Percentiles rank a stretch among this genome's conserved stretches.
Conservation (phyloP, 2,113 vertebrate genomes). For the Casuarius casuarius region DNA sequence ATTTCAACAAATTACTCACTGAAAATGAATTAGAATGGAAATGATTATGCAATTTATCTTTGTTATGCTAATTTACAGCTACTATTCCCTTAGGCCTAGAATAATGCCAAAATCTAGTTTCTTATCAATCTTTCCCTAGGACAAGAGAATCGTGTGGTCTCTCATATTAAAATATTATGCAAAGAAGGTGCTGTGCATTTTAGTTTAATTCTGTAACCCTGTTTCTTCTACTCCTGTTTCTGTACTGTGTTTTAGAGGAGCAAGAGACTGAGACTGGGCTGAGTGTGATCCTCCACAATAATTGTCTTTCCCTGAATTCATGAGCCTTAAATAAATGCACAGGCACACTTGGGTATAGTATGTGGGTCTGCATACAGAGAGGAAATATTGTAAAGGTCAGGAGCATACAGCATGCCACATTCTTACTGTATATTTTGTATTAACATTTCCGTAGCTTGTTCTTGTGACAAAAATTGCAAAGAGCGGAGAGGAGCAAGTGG, state of each 20-base stretch:
- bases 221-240: neutral
- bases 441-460: neutral
- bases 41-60: neutral
- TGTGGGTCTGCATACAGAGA: neutral
- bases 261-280: neutral
- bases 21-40: neutral
- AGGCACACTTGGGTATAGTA: rapidly evolving
- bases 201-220: neutral
- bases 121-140: neutral
- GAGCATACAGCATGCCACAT: rapidly evolving
- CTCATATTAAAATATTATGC: neutral
- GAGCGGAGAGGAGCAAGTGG: neutral
- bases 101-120: neutral
- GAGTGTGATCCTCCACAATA: neutral
- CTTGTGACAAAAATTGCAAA: neutral
- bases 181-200: neutral
- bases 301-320: neutral
- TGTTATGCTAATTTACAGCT: slow-evolving; percentile 23
- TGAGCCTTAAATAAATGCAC: neutral
- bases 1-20: neutral
- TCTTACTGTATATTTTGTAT: neutral
- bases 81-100: neutral
- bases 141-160: neutral
- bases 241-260: neutral
- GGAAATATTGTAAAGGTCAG: neutral